A percentile compares a stretch with the other conserved stretches of the same genome.
Conservation (phyloP, 2,888 invertebrate genomes). For the Drosophila picticornis region DNA sequence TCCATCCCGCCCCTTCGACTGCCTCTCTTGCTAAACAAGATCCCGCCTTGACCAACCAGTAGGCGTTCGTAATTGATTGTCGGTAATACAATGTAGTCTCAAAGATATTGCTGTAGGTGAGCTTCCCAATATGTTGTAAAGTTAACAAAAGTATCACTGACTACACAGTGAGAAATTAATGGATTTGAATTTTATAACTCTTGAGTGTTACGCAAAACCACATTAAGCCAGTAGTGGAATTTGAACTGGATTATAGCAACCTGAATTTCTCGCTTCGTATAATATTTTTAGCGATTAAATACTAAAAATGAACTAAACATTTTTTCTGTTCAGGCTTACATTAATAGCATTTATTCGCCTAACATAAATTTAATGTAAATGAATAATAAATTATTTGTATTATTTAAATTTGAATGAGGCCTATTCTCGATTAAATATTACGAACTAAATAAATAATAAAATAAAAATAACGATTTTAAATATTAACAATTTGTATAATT, state of each 20-base stretch:
- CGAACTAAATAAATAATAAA: too few relatives aligned
- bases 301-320: neutral
- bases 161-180: neutral
- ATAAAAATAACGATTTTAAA: too few relatives aligned
- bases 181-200: neutral
- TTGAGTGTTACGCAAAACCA: neutral
- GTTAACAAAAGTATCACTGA: neutral
- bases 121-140: constrained; percentile 21
- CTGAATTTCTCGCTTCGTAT: neutral
- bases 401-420: too few relatives aligned
- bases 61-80: constrained; percentile 57
- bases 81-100: constrained; percentile 45
- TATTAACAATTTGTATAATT: too few relatives aligned
- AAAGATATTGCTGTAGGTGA: constrained; percentile 26
- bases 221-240: neutral
- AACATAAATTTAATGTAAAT: neutral
- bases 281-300: too few relatives aligned
- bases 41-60: constrained; percentile 9
- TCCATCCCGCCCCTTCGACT: too few relatives aligned
- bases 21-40: neutral
- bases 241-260: neutral
- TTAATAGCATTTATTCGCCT: neutral
- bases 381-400: too few relatives aligned
- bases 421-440: too few relatives aligned
- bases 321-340: neutral